Conservation (phyloP, 2,113 vertebrate species). For the Silurus asotus region DNA sequence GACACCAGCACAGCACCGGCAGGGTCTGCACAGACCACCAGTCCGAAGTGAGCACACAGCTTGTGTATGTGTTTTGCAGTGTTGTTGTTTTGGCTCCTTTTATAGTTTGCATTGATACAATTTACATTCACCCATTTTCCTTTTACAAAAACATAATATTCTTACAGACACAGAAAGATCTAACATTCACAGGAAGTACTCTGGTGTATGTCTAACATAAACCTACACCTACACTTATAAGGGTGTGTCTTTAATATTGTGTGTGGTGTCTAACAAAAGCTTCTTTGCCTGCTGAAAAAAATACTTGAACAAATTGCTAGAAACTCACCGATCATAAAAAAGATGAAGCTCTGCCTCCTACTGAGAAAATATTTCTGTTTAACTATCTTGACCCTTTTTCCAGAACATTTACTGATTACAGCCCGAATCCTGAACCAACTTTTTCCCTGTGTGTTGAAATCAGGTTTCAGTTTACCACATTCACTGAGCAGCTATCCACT, state of each 20-base stretch:
- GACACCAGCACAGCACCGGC: conserved; percentile 57
- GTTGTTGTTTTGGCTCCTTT: background rate
- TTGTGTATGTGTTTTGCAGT: conserved; percentile 15
- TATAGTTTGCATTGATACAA: background rate
- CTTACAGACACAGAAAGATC: background rate
- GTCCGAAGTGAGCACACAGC: conserved; percentile 61
- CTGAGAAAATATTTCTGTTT: background rate
- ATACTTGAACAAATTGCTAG: background rate
- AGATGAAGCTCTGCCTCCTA: background rate
- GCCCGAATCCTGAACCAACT: background rate
- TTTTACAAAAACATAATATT: background rate
- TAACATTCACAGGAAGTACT: background rate
- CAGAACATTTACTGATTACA: background rate
- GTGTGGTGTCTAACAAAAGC: background rate
- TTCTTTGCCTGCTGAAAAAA: background rate
- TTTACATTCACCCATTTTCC: background rate
- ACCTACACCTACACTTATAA: background rate
- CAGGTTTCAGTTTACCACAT: conserved; percentile 64
- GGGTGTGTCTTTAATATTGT: conserved; percentile 5
- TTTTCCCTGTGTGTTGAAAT: conserved; percentile 58
- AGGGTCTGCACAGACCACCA: conserved; percentile 65
- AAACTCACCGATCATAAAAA: background rate
- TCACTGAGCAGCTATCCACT: conserved; percentile 63
- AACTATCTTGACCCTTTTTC: background rate
- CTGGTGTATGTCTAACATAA: too few species aligned